Base-by-base conservation (phyloP, 2,113 vertebrate species). In the Saccopteryx leptura region DNA sequence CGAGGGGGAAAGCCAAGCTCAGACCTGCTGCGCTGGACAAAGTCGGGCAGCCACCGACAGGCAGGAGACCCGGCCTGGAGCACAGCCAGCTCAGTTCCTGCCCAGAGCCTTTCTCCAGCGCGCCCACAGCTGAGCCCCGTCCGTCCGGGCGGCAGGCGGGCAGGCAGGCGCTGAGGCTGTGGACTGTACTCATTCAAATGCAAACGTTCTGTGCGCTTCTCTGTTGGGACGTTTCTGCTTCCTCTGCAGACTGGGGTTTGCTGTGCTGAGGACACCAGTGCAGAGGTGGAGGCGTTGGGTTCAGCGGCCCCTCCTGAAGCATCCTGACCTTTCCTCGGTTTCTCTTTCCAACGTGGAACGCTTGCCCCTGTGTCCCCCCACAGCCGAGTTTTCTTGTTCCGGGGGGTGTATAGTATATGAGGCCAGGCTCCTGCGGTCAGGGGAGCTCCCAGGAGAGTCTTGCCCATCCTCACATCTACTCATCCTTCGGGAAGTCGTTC, bases 161-260 rank as follows among this genome's bases (percentile, higher is more conserved):
- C 39, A 39, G 39, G 39, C 39, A 3, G 39, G 69, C 9, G 6
- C 19, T 61, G 71, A 90, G 69, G 75, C 58, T 56, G 50, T 13
- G 28, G 24, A 28, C 63, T 66, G 74, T 11, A 10, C 69, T 87
- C 78, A 93, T 97, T 97, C 90, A 93, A 23, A 96, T 96, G 96
- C 95, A 94, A 94, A 94, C 94, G 56, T 50, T 78, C 13, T 50
- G 69, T 90, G 84, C 63, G 84, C 63, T 66, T 50, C 69, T 84
- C 79, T 26, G 50, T 69, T 15, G 24, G 83, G 58, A 39, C 56
- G 10, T 58, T 54, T 90, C 88, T 76, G 87, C 56, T 93, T 52
- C 12, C 52, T 89, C 86, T 69, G 28, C 93, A 26, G 71, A 79
- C 46, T 19, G 23, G 13, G 65, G 63, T 75, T 82, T 83, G 90